These are phyloP conservation scores for Drosophila differens DNA, from an alignment of 2,888 invertebrate species.

Conservation along the genomic window DNA sequence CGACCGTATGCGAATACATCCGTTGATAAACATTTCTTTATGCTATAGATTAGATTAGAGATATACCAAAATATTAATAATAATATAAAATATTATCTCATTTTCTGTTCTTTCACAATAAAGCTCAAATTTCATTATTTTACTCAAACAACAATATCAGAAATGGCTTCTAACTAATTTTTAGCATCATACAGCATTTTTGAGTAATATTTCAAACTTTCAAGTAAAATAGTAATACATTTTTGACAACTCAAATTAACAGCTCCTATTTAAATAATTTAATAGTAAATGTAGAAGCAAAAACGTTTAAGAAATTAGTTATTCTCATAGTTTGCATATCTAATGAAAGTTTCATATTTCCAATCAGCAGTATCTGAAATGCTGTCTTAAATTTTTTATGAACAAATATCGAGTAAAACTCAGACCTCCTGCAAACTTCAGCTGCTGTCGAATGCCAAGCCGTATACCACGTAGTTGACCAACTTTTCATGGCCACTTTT, in stretches of 20 bases:
- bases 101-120: neutral
- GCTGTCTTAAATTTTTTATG: slow-evolving; percentile 12
- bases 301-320: neutral
- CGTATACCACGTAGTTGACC: neutral
- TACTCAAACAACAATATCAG: neutral
- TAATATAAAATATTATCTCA: neutral
- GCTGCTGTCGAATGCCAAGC: slow-evolving; percentile 2
- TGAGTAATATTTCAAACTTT: too few species aligned
- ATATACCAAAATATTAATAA: neutral
- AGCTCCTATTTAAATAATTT: neutral
- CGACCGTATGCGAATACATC: too few species aligned
- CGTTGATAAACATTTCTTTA: neutral
- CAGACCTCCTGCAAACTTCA: neutral
- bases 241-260: too few species aligned
- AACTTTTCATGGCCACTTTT: slow-evolving; percentile 19
- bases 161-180: neutral
- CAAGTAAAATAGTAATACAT: too few species aligned
- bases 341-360: neutral
- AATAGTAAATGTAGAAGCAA: neutral
- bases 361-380: neutral
- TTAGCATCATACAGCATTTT: too few species aligned
- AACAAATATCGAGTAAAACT: neutral
- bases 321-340: neutral
- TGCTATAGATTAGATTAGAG: neutral
- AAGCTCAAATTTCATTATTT: neutral